A percentile compares a stretch with the other conserved stretches of the same genome.
Conservation (phyloP, 1,140 invertebrate genomes). For the Neodiprion virginianus region DNA sequence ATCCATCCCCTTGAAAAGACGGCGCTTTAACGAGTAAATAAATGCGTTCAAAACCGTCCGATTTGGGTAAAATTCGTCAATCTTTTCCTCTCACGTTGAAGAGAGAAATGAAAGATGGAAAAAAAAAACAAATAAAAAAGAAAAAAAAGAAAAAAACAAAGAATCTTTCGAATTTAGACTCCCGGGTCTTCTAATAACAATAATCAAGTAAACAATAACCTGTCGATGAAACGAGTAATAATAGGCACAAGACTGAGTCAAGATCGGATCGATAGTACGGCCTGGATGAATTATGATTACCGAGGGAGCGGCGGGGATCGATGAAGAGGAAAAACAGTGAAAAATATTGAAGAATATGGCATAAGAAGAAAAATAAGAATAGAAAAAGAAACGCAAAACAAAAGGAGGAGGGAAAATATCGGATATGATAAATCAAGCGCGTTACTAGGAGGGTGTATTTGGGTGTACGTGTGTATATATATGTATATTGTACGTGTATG, state of each 20-base stretch:
- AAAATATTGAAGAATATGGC: constrained; percentile 18
- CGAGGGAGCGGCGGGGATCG: constrained; percentile 30
- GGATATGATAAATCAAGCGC: constrained; percentile 44
- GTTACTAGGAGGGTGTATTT: constrained; percentile 28
- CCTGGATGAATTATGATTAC: constrained; percentile 24
- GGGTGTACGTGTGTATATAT: background rate
- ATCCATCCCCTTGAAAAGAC: no score
- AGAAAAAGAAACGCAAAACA: constrained; percentile 13
- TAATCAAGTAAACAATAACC: no score
- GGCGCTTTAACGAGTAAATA: no score
- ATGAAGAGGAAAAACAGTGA: constrained; percentile 30
- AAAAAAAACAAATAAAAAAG: background rate
- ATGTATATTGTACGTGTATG: background rate
- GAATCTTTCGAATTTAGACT: no score
- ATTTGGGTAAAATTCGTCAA: no score
- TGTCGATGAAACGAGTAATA: no score
- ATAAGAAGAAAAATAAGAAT: background rate
- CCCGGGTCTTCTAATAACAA: no score
- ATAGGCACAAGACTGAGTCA: no score
- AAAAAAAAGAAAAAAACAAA: background rate
- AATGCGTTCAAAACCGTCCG: no score
- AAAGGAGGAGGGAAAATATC: constrained; percentile 37
- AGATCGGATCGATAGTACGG: no score
- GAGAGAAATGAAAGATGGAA: no score
- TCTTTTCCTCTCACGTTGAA: no score